Conservation (phyloP, 1,140 invertebrate species). For the Brachionus asplanchnoidis region DNA sequence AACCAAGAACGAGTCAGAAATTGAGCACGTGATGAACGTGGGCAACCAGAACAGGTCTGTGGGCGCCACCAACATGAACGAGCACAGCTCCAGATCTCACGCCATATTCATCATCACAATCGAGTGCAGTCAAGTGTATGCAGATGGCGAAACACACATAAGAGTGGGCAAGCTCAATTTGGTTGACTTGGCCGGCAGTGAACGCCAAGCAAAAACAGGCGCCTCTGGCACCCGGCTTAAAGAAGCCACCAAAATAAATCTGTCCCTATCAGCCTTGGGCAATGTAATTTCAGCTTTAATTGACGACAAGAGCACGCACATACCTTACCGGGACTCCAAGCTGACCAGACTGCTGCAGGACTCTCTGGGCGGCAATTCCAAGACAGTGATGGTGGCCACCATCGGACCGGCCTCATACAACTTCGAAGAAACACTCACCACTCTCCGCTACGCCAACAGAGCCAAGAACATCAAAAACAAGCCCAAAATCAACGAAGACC, state of each 20-base stretch:
- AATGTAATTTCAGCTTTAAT: slow-evolving; percentile 92
- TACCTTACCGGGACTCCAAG: slow-evolving; percentile 56
- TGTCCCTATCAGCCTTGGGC: slow-evolving; percentile 82
- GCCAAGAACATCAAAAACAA: slow-evolving; percentile 96
- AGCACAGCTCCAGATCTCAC: slow-evolving; percentile 94
- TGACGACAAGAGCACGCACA: slow-evolving; percentile 49
- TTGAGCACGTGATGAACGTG: slow-evolving; percentile 67
- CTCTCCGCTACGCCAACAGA: slow-evolving; percentile 75
- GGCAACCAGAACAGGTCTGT: slow-evolving; percentile 71
- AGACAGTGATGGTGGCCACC: slow-evolving; percentile 58
- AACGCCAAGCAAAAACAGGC: slow-evolving; percentile 86
- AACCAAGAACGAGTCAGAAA: slow-evolving; percentile 70
- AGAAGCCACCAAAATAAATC: slow-evolving; percentile 90
- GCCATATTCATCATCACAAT: slow-evolving; percentile 92
- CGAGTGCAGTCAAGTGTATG: slow-evolving; percentile 63
- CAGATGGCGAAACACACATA: slow-evolving; percentile 44
- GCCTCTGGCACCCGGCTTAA: slow-evolving; percentile 73
- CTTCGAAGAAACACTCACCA: slow-evolving; percentile 57
- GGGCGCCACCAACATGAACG: slow-evolving; percentile 99
- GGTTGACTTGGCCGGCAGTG: slow-evolving; percentile 94
- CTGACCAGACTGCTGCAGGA: slow-evolving; percentile 53
- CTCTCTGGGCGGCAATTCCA: slow-evolving; percentile 58
- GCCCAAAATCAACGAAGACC: slow-evolving; percentile 89
- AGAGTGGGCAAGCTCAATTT: slow-evolving; percentile 79
- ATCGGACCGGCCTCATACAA: slow-evolving; percentile 57